Base-by-base conservation (phyloP, 2,113 vertebrate species). In the Gopherus evgoodei region DNA sequence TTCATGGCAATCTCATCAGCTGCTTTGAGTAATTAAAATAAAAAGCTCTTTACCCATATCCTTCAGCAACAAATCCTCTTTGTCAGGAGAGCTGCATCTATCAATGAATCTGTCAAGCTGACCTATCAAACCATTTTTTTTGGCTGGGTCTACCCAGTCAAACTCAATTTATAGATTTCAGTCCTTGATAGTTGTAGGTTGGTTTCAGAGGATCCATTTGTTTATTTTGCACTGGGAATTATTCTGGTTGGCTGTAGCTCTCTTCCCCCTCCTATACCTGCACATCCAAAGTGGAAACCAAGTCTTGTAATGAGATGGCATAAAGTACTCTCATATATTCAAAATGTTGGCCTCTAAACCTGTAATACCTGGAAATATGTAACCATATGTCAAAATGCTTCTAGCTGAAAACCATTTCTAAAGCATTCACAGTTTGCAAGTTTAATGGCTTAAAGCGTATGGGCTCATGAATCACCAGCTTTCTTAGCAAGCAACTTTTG, bases 381-480 rank as follows among this genome's bases (percentile, higher is more conserved):
- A 97, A 96, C 94, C 96, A 95, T 97, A 97, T 95, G 97, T 97
- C 96, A 97, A 97, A 96, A 97, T 87, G 90, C 92, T 96, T 95
- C 96, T 95, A 95, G 89, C 95, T 92, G 96, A 95, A 96, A 97
- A 94, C 94, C 1, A 0, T 90, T 97, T 97, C 95, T 95, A 95
- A 97, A 95, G 89, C 93, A 97, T 94, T 95, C 5, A 2, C 96
- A 87, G 96, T 97, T 97, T 96, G 96, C 96, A 97, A 96, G 96
- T 97, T 97, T 97, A 97, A 97, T 96, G 96, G 96, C 91, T 95
- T 96, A 93, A 94, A 92, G 96, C 92, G 95, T 97, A 97, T 96
- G 95, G 96, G 95, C 86, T 94, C 95, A 96, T 97, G 95, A 97
- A 97, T 97, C 96, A 96, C 90, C 76, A 92, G 94, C 96, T 94